phyloP scores from a whole-genome alignment of 2,797 vertebrate species.

The Melanotaenia pygmaea region DNA sequence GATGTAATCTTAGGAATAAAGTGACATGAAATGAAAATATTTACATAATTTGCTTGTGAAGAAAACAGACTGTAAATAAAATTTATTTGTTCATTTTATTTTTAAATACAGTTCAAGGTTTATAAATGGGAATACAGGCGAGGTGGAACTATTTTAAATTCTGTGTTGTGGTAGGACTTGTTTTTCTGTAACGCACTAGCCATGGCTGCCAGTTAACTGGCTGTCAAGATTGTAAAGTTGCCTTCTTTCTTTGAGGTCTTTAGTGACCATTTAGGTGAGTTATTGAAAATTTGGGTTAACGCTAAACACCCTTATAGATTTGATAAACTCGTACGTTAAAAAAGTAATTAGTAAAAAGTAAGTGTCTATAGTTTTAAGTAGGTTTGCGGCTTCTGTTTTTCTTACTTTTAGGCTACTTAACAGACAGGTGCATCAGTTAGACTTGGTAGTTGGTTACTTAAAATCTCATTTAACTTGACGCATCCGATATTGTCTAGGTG shows the following conservation, averaged over 20 bases:
- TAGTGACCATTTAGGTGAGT: slow-evolving; percentile 8
- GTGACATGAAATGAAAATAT: neutral
- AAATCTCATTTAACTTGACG: neutral
- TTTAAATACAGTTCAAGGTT: neutral
- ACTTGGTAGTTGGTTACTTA: neutral
- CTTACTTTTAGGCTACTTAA: neutral
- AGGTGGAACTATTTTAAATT: slow-evolving; percentile 21
- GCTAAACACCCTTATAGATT: neutral
- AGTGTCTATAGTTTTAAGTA: neutral
- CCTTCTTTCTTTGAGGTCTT: accelerated
- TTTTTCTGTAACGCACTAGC: slow-evolving; percentile 38
- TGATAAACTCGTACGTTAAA: neutral
- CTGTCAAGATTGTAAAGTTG: accelerated
- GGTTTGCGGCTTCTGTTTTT: neutral
- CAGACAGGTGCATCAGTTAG: neutral
- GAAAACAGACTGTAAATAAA: neutral
- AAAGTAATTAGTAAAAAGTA: no score
- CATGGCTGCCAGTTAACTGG: neutral
- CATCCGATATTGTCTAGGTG: neutral
- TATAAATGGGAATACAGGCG: neutral
- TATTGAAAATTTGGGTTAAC: accelerated
- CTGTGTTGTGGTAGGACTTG: slow-evolving; percentile 27
- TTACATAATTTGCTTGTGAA: neutral
- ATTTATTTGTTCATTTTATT: neutral
- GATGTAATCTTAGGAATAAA: neutral